A percentile compares a stretch with the other conserved stretches of the same genome.
Evolutionary conservation across 2,113 vertebrate genomes (phyloP).

Genomic region (Bolborhynchus lineola): DNA sequence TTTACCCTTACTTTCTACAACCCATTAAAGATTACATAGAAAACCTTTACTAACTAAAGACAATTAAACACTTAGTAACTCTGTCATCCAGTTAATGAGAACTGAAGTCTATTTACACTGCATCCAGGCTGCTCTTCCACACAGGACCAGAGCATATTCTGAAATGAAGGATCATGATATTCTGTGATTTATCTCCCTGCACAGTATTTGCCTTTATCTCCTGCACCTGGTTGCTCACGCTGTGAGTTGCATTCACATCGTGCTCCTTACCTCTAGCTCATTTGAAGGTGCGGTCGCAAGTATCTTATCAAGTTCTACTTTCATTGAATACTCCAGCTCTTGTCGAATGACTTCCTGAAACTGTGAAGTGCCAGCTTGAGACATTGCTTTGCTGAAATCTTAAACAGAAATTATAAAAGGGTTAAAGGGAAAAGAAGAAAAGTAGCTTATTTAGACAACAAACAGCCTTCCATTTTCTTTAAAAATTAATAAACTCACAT

Average conservation of each 20-base stretch:
- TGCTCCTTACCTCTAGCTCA: constrained; percentile 81
- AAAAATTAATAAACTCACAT: background rate
- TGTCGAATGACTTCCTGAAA: constrained; percentile 96
- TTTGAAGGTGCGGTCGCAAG: constrained; percentile 76
- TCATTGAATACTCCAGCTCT: constrained; percentile 93
- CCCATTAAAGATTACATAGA: background rate
- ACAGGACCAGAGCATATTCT: background rate
- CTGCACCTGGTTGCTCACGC: background rate
- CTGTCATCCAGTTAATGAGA: background rate
- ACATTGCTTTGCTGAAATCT: constrained; percentile 87
- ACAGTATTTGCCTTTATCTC: background rate
- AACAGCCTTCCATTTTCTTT: background rate
- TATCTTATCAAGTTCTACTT: constrained; percentile 89
- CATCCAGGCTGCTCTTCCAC: background rate
- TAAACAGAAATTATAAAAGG: background rate
- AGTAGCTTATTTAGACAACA: background rate
- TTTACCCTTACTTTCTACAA: background rate
- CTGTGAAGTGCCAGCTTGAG: constrained; percentile 82
- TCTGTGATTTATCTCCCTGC: background rate
- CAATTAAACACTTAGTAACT: constrained; percentile 15
- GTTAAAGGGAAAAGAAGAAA: background rate
- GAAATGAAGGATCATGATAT: background rate
- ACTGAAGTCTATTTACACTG: background rate
- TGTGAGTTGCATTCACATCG: background rate
- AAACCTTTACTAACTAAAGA: constrained; percentile 16